Percentiles rank a stretch among this genome's conserved stretches.
phyloP scores from a whole-genome alignment of 92 coral and sea anemone genomes.

The Chrysogorgia sp. region DNA sequence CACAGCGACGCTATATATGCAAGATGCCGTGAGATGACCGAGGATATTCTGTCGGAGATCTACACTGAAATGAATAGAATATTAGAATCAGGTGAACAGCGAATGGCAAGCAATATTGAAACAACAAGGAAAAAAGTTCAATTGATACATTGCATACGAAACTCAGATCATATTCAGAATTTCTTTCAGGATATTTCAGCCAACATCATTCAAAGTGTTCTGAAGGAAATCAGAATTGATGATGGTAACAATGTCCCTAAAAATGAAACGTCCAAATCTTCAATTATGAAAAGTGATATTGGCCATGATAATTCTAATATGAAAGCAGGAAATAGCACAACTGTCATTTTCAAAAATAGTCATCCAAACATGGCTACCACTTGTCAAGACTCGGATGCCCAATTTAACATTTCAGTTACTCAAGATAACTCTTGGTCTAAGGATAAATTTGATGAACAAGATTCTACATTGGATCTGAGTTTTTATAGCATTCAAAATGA shows the following conservation, averaged over 20 bases:
- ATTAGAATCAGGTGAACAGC: neutral
- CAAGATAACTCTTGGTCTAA: neutral
- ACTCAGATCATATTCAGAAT: neutral
- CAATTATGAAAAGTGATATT: conserved; percentile 21
- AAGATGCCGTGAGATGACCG: conserved; percentile 11
- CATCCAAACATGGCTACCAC: conserved; percentile 1
- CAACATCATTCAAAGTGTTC: conserved; percentile 7
- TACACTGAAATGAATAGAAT: conserved; percentile 4
- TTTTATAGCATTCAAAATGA: conserved; percentile 16
- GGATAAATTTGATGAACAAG: neutral
- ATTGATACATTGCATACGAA: neutral
- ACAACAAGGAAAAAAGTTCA: conserved; percentile 2
- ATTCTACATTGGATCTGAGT: neutral
- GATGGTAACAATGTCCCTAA: neutral
- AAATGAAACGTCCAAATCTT: neutral
- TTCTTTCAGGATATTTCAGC: conserved; percentile 15
- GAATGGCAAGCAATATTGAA: conserved; percentile 15
- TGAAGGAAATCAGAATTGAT: neutral
- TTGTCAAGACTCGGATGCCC: neutral
- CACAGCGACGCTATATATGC: neutral
- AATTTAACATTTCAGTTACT: neutral
- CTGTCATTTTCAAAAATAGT: neutral
- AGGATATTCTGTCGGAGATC: neutral
- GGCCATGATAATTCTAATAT: neutral
- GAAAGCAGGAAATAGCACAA: conserved; percentile 13